A percentile compares a stretch with the other conserved stretches of the same genome.
phyloP scores from a whole-genome alignment of 2,797 vertebrate species.

The Neostethus bicornis region DNA sequence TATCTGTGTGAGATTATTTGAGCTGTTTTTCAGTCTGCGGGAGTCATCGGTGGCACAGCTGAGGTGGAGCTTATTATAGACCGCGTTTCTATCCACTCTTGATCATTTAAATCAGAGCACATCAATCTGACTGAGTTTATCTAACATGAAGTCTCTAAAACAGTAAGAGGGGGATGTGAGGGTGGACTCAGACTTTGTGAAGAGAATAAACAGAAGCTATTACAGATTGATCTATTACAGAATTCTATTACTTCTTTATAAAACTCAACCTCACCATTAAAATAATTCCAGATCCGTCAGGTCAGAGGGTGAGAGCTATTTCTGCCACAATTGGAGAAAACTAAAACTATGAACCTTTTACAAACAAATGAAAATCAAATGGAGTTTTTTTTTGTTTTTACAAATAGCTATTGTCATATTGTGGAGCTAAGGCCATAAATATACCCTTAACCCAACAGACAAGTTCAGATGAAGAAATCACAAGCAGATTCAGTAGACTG shows the following conservation, averaged over 20 bases:
- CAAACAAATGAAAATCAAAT: too few relatives aligned
- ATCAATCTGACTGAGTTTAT: slow-evolving; percentile 55
- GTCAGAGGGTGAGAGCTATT: too few relatives aligned
- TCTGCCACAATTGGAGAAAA: too few relatives aligned
- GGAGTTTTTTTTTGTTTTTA: too few relatives aligned
- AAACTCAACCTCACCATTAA: slow-evolving; percentile 35
- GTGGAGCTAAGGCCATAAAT: too few relatives aligned
- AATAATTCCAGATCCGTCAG: too few relatives aligned
- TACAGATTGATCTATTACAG: slow-evolving; percentile 7
- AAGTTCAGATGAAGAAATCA: too few relatives aligned
- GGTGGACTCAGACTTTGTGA: slow-evolving; percentile 23
- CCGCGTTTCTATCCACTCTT: slow-evolving; percentile 35
- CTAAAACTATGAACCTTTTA: too few relatives aligned
- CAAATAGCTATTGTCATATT: too few relatives aligned
- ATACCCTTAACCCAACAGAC: too few relatives aligned
- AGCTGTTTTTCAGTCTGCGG: slow-evolving; percentile 31
- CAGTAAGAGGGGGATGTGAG: slow-evolving; percentile 34
- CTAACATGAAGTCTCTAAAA: slow-evolving; percentile 39
- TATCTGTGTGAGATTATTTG: slow-evolving; percentile 46
- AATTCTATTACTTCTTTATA: neutral
- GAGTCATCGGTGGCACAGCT: slow-evolving; percentile 44
- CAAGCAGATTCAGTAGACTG: too few relatives aligned
- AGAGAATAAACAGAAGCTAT: slow-evolving; percentile 6
- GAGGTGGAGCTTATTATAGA: slow-evolving; percentile 54
- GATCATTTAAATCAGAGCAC: slow-evolving; percentile 46